A percentile compares a stretch with the other conserved stretches of the same genome.
These are phyloP conservation scores for Minunthozetes semirufus DNA, from an alignment of 2,888 invertebrate species.

Conservation along the genomic window DNA sequence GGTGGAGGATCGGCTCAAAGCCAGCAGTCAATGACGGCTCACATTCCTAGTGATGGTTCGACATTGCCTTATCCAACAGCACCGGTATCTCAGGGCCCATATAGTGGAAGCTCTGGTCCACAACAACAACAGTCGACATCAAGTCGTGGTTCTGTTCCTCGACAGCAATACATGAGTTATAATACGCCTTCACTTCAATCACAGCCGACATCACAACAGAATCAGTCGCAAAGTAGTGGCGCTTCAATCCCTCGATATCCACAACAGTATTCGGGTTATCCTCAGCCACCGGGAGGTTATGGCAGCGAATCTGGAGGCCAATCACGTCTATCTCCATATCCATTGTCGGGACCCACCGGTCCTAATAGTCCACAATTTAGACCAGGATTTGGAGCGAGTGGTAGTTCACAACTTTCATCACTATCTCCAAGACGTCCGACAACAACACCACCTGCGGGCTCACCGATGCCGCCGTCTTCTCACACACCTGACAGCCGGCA, in stretches of 20 bases:
- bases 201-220: not conserved
- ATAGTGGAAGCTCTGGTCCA: not conserved
- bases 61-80: constrained; percentile 20
- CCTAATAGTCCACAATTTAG: constrained; percentile 38
- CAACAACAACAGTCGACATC: not conserved
- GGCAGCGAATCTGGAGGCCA: constrained; percentile 31
- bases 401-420: constrained; percentile 14
- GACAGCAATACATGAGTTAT: constrained; percentile 16
- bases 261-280: constrained; percentile 36
- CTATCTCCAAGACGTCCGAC: constrained; percentile 41
- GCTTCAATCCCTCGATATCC: not conserved
- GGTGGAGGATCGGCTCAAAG: not conserved
- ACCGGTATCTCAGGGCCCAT: constrained; percentile 9
- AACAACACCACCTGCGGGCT: constrained; percentile 42
- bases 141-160: not conserved
- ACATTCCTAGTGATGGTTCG: constrained; percentile 17
- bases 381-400: not conserved
- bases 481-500: constrained; percentile 43
- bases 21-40: constrained; percentile 19
- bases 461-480: constrained; percentile 42
- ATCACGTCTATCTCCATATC: constrained; percentile 36
- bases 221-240: not conserved
- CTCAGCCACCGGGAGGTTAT: not conserved
- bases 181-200: no score
- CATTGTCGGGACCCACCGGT: constrained; percentile 12